phyloP scores from a whole-genome alignment of 53 echinoderm and acorn worm genomes.

The Temnopleurus reevesii region DNA sequence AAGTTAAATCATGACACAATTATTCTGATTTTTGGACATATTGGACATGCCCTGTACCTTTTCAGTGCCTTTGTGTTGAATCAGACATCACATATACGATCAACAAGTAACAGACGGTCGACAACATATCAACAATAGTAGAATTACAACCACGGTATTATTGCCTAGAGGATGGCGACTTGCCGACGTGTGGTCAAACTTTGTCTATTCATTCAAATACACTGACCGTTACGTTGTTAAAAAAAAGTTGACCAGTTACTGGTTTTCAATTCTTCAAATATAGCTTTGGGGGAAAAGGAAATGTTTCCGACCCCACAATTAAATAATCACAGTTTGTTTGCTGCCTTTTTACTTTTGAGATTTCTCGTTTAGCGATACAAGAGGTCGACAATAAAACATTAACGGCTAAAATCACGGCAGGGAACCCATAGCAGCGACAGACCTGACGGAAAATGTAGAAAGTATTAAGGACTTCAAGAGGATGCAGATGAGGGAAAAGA shows the following conservation, averaged over 20 bases:
- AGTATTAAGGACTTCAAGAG: too few relatives aligned
- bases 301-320: background rate
- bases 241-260: constrained; percentile 4
- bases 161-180: background rate
- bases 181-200: constrained; percentile 16
- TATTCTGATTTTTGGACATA: too few relatives aligned
- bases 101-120: background rate
- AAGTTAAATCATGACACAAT: background rate
- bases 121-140: too few relatives aligned
- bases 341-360: background rate
- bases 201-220: background rate
- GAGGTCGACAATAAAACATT: background rate
- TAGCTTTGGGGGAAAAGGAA: background rate
- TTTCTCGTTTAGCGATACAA: background rate
- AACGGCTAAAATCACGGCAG: too few relatives aligned
- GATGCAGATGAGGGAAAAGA: too few relatives aligned
- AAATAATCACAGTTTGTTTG: background rate
- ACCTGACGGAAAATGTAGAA: too few relatives aligned
- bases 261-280: background rate
- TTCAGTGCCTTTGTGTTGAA: background rate
- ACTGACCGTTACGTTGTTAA: constrained; percentile 3
- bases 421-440: too few relatives aligned
- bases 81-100: background rate
- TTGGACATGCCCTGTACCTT: too few relatives aligned
- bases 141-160: background rate